Base-by-base conservation (phyloP, 1,140 invertebrate genomes). In the Trichonephila clavipes region DNA sequence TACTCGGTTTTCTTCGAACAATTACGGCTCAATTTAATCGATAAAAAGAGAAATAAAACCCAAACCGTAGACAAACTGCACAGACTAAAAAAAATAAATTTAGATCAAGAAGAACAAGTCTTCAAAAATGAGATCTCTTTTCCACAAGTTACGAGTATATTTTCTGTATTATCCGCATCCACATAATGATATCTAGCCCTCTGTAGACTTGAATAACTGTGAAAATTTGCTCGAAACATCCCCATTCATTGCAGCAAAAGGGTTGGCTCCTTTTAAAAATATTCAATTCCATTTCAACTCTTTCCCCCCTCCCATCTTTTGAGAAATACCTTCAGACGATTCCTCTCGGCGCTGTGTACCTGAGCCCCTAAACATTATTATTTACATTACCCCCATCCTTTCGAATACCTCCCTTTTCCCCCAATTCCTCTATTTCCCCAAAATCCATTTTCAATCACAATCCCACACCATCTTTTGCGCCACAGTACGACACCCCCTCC, bases 381-480 rank as follows among this genome's bases (percentile, higher is more conserved):
- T 88, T 88, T 88, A 88, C 86, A 88, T 64, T 64, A 28, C 86
- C 86, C 28, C 86, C 86, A 14, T 34, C 72, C 28, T 40, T 16
- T 12, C 51, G 19, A 7, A 40, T 21, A 21, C 28, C 58, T 21
- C 81, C 28, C 18, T 21, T 21, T 24, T 16, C 51, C 19, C 8
- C 82, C 51, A 59, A 85, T 59, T 58, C 28, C 34, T 77, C 58
- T 61, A 21, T 85, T 85, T 85, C 7, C 21, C 2, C 40, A 12
- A 83, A 83, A 59, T 83, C 86, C 86, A 62, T 88, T 88, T 88
- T 40, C 86, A 64, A 88, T 88, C 72, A 77, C 72, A 77, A 77
- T 82, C 77, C 77, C 24, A 19, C 21, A 21, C 34, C 28, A 82
- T 34, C 12, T 77, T 16, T 28, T 18, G 28, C 72, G 72, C 81